Evolutionary conservation across 2,888 invertebrate species (phyloP).

Genomic region (Metellina segmentata): DNA sequence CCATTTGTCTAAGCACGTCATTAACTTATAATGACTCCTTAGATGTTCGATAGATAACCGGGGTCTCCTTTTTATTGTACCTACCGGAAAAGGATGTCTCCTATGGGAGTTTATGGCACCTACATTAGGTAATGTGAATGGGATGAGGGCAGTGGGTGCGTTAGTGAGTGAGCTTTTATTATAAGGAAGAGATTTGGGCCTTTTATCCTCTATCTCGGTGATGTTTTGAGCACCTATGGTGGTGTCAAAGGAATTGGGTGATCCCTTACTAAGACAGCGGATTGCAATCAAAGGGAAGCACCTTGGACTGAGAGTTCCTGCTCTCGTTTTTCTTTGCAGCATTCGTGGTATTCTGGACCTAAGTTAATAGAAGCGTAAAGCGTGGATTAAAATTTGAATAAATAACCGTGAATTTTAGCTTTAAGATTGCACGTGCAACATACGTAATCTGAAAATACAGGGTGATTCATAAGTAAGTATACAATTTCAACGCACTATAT

Average conservation of each 20-base stretch:
- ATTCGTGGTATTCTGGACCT: not conserved
- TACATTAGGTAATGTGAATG: constrained; percentile 60
- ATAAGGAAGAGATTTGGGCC: constrained; percentile 30
- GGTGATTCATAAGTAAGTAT: too few species aligned
- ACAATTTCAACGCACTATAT: too few species aligned
- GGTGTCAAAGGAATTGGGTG: not conserved
- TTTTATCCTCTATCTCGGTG: constrained; percentile 28
- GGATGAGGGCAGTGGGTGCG: constrained; percentile 31
- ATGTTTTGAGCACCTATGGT: constrained; percentile 30
- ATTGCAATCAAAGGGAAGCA: not conserved
- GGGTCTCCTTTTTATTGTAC: constrained; percentile 64
- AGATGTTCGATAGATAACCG: constrained; percentile 65
- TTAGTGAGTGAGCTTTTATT: constrained; percentile 48
- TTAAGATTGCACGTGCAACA: too few species aligned
- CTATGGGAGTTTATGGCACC: constrained; percentile 60
- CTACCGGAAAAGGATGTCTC: constrained; percentile 54
- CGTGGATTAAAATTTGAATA: too few species aligned
- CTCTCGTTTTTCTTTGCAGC: not conserved
- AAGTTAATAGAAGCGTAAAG: too few species aligned
- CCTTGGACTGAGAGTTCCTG: not conserved
- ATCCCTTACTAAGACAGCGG: constrained; percentile 12
- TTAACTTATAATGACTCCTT: constrained; percentile 71
- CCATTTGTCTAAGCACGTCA: constrained; percentile 72
- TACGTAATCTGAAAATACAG: too few species aligned
- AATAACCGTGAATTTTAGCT: too few species aligned